Conservation (phyloP, 2,113 vertebrate species). For the Neomonachus schauinslandi region DNA sequence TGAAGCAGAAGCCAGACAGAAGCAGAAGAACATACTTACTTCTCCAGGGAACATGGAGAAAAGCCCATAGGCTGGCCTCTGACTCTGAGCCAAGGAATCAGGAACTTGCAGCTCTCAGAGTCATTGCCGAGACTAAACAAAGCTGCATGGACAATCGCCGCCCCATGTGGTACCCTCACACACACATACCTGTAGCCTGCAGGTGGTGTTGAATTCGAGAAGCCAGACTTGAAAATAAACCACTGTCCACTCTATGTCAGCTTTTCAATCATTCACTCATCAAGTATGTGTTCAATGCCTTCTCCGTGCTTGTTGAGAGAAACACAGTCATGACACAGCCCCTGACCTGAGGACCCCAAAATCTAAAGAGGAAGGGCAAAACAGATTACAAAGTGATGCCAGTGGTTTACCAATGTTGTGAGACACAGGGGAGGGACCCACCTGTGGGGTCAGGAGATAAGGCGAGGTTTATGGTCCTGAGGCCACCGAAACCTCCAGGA, state of each 20-base stretch:
- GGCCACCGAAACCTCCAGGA: not conserved
- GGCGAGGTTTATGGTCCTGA: not conserved
- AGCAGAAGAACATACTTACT: not conserved
- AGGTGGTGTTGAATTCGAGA: not conserved
- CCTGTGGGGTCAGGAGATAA: not conserved
- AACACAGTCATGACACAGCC: not conserved
- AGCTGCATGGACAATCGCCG: not conserved
- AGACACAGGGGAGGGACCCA: not conserved
- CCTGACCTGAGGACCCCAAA: not conserved
- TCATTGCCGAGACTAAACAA: not conserved
- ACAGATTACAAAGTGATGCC: not conserved
- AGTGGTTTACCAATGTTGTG: not conserved
- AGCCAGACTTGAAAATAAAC: not conserved
- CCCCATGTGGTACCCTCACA: not conserved
- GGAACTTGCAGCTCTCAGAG: not conserved
- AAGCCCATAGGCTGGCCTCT: not conserved
- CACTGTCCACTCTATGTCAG: not conserved
- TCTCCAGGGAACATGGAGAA: not conserved
- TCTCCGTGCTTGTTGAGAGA: not conserved
- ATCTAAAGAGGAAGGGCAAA: not conserved
- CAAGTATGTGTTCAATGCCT: not conserved
- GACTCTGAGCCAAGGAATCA: not conserved
- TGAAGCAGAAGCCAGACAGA: not conserved
- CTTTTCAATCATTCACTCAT: not conserved
- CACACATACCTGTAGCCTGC: not conserved